Conservation (phyloP, 2,888 invertebrate species). For the Branchellion lobata region DNA sequence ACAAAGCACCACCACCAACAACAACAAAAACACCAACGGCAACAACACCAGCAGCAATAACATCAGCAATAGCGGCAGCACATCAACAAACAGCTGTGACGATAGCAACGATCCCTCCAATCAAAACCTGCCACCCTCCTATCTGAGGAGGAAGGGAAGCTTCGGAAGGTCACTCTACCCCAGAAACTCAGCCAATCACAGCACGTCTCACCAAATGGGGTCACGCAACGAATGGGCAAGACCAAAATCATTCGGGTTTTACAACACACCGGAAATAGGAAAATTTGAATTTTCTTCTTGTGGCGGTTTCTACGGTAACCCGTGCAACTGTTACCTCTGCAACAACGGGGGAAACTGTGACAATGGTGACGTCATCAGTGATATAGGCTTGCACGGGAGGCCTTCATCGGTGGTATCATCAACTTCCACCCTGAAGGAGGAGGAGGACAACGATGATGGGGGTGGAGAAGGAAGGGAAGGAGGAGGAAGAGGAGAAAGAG, state of each 20-base stretch:
- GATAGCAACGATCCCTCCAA: not conserved
- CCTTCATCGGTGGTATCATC: not conserved
- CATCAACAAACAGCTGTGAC: no score
- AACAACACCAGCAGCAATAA: not conserved
- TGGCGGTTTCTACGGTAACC: no score
- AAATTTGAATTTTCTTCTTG: no score
- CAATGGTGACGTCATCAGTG: not conserved
- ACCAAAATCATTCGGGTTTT: not conserved
- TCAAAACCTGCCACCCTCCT: not conserved
- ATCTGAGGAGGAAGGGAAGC: slow-evolving; percentile 2
- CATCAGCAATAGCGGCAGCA: not conserved
- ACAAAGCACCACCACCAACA: not conserved
- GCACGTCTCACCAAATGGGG: not conserved
- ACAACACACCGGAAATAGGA: not conserved
- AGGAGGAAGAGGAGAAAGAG: not conserved
- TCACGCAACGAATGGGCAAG: not conserved
- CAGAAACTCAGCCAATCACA: not conserved
- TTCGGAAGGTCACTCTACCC: not conserved
- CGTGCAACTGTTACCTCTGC: not conserved
- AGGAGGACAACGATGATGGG: not conserved
- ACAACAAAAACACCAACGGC: not conserved
- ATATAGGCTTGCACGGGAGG: not conserved
- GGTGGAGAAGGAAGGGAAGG: not conserved
- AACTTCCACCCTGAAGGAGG: not conserved
- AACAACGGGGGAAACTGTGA: not conserved